Evolutionary conservation across 1,140 invertebrate species (phyloP), one percentile per base, ranked within the genome.

Genomic region (Pomacea maculata): DNA sequence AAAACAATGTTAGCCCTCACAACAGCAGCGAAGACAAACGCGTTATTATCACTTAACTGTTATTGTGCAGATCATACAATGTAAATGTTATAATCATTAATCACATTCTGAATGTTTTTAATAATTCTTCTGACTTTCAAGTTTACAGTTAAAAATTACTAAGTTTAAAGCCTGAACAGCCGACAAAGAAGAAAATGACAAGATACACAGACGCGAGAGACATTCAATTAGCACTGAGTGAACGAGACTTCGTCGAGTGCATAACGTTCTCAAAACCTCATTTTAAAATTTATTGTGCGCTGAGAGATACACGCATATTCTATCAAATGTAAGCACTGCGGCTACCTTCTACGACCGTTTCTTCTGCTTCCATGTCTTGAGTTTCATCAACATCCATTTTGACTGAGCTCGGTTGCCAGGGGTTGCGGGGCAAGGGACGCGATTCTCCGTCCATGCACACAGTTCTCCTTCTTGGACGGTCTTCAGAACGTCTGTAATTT

Each of bases 301-400:
- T 17, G 10, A 25, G 29, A 4, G 34, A 45, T 12, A 72, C 17
- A 8, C 34, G 52, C n/a, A 34, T 7, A 0, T 34, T 45, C 52
- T 45, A 29, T 54, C 29, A 73, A 54, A 45, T 21, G 0, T 54
- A 54, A 25, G 45, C 34, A 70, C 11, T 29, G 21, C 11, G 21
- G 61, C 54, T 52, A 77, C 75, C 75, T 34, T 77, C 75, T 14
- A 61, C 63, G 15, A 63, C 57, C 17, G 64, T 77, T 77, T 67
- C 63, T n/a, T 77, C 75, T 17, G 63, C 63, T 21, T 63, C 61
- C 64, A 77, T 61, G 7, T 19, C 7, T 63, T 21, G 63, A 21
- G 29, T 77, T 64, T 77, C 75, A 8, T 77, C 63, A 17, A n/a
- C 75, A 65, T 77, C 75, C 75, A 77, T 77, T 54, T 77, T 77